phyloP scores from a whole-genome alignment of 2,113 vertebrate genomes.

The Argyrosomus japonicus region DNA sequence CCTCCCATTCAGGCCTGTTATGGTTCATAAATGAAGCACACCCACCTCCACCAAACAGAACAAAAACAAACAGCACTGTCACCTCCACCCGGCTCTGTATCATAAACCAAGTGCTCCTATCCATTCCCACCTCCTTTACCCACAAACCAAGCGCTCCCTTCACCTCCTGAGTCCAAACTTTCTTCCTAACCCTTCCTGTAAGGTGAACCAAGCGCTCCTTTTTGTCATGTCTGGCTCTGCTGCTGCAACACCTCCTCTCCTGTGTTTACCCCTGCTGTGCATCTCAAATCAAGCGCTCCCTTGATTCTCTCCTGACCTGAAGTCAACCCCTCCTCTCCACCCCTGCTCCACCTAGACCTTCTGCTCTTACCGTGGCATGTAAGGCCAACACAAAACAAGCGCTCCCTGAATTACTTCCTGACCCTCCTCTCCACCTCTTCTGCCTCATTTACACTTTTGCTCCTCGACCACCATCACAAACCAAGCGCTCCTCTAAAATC shows the following conservation, averaged over 20 bases:
- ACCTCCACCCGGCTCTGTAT: not conserved
- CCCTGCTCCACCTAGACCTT: not conserved
- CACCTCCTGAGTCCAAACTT: too few relatives aligned
- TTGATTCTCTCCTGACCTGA: not conserved
- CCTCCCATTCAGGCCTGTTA: not conserved
- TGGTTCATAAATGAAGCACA: not conserved
- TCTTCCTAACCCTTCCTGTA: not conserved
- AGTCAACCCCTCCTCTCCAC: not conserved
- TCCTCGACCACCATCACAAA: not conserved
- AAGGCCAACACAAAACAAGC: not conserved
- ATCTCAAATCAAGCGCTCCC: constrained; percentile 30
- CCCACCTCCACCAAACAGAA: not conserved
- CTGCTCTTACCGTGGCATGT: not conserved
- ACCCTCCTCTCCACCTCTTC: not conserved
- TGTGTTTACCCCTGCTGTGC: too few relatives aligned
- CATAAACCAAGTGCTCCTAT: constrained; percentile 21
- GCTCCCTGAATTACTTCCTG: not conserved
- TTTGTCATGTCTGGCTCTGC: not conserved
- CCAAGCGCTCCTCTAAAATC: not conserved
- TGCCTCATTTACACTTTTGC: not conserved
- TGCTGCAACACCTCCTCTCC: not conserved
- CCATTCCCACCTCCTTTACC: not conserved
- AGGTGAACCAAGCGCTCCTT: constrained; percentile 27
- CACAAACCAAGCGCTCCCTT: too few relatives aligned
- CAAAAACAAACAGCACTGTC: not conserved